phyloP scores from a whole-genome alignment of 2,888 invertebrate genomes.

The Xestoiulus laeticollis region DNA sequence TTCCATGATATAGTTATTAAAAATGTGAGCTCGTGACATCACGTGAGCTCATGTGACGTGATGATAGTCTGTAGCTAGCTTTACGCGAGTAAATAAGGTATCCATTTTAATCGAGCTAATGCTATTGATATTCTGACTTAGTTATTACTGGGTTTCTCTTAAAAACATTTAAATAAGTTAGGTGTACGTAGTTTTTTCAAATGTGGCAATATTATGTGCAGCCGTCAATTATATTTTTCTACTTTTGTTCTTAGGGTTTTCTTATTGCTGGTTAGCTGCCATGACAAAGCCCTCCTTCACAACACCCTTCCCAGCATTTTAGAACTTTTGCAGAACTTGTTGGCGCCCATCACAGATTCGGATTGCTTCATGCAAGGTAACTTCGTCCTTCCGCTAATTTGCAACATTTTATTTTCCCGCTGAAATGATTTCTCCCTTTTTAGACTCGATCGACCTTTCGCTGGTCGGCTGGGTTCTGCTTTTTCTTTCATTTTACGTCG shows the following conservation, averaged over 20 bases:
- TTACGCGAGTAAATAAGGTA: no score
- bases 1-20: no score
- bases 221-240: neutral
- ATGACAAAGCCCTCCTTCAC: conserved; percentile 49
- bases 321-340: conserved; percentile 46
- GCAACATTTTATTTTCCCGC: no score
- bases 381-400: neutral
- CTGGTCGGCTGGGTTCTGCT: conserved; percentile 79
- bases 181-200: no score
- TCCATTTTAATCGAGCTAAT: no score
- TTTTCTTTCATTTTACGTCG: conserved; percentile 78
- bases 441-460: conserved; percentile 70
- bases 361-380: conserved; percentile 4
- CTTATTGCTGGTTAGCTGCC: conserved; percentile 51
- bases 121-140: no score
- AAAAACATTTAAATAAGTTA: no score
- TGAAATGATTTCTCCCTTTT: neutral
- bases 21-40: no score
- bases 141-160: no score
- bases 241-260: conserved; percentile 49
- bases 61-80: no score
- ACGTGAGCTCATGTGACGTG: no score
- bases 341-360: conserved; percentile 34
- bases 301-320: conserved; percentile 53
- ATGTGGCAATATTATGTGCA: no score